A percentile compares a stretch with the other conserved stretches of the same genome.
These are phyloP conservation scores for Reticulitermes speratus DNA, from an alignment of 1,140 invertebrate genomes.

Conservation along the genomic window DNA sequence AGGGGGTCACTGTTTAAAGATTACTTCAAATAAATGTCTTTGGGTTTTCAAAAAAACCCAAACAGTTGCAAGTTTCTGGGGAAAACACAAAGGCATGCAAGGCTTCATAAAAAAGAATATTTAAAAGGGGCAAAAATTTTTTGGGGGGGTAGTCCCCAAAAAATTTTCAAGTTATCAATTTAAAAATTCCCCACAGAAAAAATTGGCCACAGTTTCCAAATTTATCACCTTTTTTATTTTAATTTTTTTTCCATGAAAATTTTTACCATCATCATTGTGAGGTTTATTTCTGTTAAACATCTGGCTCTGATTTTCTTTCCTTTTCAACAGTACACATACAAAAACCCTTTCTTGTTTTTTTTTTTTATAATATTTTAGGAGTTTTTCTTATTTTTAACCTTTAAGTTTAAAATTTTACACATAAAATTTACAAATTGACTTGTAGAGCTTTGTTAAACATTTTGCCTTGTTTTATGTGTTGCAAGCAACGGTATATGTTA, in stretches of 20 bases:
- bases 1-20: no score
- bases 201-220: not conserved
- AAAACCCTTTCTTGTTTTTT: not conserved
- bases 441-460: constrained; percentile 13
- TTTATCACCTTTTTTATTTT: not conserved
- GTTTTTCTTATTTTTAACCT: not conserved
- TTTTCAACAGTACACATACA: not conserved
- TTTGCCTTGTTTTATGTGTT: constrained; percentile 9
- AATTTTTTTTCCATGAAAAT: not conserved
- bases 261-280: not conserved
- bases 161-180: not conserved
- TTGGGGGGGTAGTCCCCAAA: not conserved
- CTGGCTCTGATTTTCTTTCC: not conserved
- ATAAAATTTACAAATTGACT: not conserved
- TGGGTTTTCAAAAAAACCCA: no score
- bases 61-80: no score
- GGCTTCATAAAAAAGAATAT: no score
- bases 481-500: constrained; percentile 1
- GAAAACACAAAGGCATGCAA: no score
- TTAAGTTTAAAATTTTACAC: constrained; percentile 10
- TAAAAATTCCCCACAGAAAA: not conserved
- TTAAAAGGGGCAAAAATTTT: no score
- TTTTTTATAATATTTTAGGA: not conserved
- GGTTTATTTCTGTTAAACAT: constrained; percentile 1
- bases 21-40: no score